Percentiles rank a stretch among this genome's conserved stretches.
Evolutionary conservation across 2,113 vertebrate genomes (phyloP).

Genomic region (Ceyx melanurus): DNA sequence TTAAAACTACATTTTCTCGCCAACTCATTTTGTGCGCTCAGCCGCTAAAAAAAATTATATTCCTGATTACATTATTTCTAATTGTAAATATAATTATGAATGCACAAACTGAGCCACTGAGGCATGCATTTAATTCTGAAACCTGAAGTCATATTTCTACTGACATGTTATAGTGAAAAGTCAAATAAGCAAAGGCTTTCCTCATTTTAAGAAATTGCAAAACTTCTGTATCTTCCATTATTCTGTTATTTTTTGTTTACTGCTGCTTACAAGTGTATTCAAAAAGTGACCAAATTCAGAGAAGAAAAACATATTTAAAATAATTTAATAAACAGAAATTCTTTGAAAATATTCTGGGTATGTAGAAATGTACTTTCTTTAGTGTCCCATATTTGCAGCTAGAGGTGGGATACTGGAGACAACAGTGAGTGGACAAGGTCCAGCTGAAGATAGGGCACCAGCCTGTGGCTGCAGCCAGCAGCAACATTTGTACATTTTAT

Average conservation of each 20-base stretch:
- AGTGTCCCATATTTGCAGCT: neutral
- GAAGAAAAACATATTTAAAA: neutral
- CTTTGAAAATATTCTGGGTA: neutral
- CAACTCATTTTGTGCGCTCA: neutral
- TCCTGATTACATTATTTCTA: slow-evolving; percentile 18
- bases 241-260: neutral
- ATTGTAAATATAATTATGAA: slow-evolving; percentile 41
- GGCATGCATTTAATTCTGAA: slow-evolving; percentile 24
- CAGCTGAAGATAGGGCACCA: neutral
- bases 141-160: neutral
- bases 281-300: neutral
- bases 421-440: accelerated
- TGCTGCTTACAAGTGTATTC: neutral
- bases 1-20: neutral
- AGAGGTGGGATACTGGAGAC: neutral
- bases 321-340: neutral
- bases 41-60: neutral
- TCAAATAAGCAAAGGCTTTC: neutral
- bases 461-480: neutral
- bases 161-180: neutral
- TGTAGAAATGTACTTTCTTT: neutral
- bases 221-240: neutral
- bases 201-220: neutral
- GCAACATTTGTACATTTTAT: neutral
- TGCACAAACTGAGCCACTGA: neutral